Percentiles rank a stretch among this genome's conserved stretches.
phyloP scores from a whole-genome alignment of 1,140 invertebrate genomes.

The Trypoxylus dichotomus region DNA sequence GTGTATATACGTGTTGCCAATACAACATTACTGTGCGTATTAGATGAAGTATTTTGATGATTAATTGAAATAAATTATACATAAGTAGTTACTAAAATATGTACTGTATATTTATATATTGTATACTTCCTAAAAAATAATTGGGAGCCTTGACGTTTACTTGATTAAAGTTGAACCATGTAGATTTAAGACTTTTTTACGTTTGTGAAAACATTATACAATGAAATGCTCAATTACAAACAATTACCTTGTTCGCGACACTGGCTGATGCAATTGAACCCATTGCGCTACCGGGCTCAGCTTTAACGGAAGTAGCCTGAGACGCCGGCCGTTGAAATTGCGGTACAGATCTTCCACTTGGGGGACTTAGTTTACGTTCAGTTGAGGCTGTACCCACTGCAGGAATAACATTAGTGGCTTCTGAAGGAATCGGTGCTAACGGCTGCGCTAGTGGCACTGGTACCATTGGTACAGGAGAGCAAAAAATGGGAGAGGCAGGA shows the following conservation, averaged over 20 bases:
- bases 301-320: conserved; percentile 64
- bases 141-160: no score
- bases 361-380: conserved; percentile 34
- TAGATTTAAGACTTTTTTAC: no score
- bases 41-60: no score
- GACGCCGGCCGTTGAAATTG: conserved; percentile 57
- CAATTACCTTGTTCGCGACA: conserved; percentile 51
- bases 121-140: no score
- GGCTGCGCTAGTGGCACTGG: conserved; percentile 43
- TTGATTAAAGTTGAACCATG: no score
- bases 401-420: conserved; percentile 19
- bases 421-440: conserved; percentile 27
- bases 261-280: conserved; percentile 55
- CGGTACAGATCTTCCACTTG: conserved; percentile 27
- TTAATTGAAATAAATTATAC: no score
- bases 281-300: conserved; percentile 62
- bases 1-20: no score
- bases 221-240: not conserved
- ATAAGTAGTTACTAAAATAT: no score
- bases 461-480: conserved; percentile 54
- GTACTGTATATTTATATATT: no score
- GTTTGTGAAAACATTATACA: no score
- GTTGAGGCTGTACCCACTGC: not conserved
- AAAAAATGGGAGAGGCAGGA: conserved; percentile 55
- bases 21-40: no score